Evolutionary conservation across 2,797 vertebrate genomes (phyloP).

Genomic region (Clarias laeviceps): DNA sequence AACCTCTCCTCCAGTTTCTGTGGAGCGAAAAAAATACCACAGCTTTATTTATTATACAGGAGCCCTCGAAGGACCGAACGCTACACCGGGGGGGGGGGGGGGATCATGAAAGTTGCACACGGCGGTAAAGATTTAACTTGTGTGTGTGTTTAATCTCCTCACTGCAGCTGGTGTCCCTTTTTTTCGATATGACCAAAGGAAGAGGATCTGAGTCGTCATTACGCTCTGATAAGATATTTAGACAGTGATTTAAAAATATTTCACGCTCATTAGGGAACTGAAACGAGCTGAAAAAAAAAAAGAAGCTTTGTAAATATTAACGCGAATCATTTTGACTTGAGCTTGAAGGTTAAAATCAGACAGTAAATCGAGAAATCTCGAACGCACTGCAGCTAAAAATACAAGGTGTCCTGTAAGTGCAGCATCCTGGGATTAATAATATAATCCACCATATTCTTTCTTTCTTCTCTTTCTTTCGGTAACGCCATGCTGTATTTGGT

Average conservation of each 20-base stretch:
- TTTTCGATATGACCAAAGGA: not conserved
- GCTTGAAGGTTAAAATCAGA: not conserved
- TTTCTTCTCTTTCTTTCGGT: too few species aligned
- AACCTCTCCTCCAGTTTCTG: constrained; percentile 99
- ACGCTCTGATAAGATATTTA: not conserved
- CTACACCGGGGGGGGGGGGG: not conserved
- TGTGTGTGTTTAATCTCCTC: not conserved
- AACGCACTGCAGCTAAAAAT: not conserved
- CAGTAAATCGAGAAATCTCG: not conserved
- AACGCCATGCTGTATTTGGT: too few species aligned
- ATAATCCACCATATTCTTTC: too few species aligned
- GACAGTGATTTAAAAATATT: not conserved
- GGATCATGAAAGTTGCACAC: not conserved
- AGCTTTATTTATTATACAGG: constrained; percentile 45
- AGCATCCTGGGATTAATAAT: not conserved
- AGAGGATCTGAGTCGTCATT: not conserved
- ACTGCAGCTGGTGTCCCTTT: too few species aligned
- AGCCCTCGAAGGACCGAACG: constrained; percentile 9
- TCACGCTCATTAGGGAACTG: not conserved
- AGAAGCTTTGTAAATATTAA: not conserved
- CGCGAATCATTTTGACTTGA: not conserved
- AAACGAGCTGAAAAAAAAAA: not conserved
- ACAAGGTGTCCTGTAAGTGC: not conserved
- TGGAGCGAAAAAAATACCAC: constrained; percentile 37
- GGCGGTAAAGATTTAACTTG: not conserved